Percentiles rank a stretch among this genome's conserved stretches.
phyloP scores from a whole-genome alignment of 2,113 vertebrate species.

The Elachura formosa region DNA sequence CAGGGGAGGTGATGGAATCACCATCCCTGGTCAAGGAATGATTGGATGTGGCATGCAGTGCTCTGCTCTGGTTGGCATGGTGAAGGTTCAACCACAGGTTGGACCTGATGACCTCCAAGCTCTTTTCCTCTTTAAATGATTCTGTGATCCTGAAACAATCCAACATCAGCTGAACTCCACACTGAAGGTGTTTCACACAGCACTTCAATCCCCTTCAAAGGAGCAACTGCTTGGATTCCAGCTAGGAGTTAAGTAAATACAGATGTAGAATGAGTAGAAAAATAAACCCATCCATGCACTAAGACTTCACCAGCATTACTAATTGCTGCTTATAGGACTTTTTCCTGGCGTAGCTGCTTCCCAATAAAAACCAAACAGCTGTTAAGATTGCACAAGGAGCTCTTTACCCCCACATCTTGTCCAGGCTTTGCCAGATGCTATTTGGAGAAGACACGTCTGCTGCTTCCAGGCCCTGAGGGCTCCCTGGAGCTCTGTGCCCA shows the following conservation, averaged over 20 bases:
- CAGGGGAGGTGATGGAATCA: background rate
- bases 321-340: background rate
- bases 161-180: background rate
- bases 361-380: background rate
- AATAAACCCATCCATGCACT: background rate
- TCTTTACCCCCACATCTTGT: background rate
- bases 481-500: background rate
- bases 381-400: background rate
- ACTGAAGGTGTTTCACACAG: background rate
- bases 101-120: accelerated
- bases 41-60: accelerated
- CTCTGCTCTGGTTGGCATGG: background rate
- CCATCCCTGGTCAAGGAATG: too few relatives aligned
- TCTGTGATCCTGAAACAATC: background rate
- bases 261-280: background rate
- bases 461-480: background rate
- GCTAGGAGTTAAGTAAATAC: background rate
- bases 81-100: background rate
- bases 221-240: background rate
- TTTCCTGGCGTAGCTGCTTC: background rate
- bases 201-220: background rate
- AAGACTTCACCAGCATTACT: background rate
- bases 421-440: background rate
- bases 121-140: background rate
- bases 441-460: background rate